Evolutionary conservation across 30 jellyfish, hydroid and myxozoan species (phyloP).

Genomic region (Aurelia sp.): DNA sequence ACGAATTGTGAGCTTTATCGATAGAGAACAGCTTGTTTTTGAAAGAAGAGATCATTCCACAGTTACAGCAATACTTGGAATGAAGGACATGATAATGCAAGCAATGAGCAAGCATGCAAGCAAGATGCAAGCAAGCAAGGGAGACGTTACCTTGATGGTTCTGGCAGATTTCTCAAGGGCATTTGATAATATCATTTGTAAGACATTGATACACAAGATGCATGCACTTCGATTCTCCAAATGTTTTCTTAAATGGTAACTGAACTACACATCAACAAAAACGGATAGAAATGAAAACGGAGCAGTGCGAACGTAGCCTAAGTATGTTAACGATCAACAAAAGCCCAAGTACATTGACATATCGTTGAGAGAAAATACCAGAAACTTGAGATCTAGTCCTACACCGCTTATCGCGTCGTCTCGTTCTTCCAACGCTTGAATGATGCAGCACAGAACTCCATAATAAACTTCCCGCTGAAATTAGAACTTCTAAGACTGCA

Average conservation of each 20-base stretch:
- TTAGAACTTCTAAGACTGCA: slow-evolving; percentile 35
- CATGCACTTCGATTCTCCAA: slow-evolving; percentile 71
- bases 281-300: too few species aligned
- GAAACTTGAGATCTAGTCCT: slow-evolving; percentile 36
- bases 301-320: too few species aligned
- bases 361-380: slow-evolving; percentile 24
- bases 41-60: too few species aligned
- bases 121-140: too few species aligned
- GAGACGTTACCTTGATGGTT: slow-evolving; percentile 71
- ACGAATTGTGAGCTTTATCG: slow-evolving; percentile 29
- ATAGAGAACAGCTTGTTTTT: too few species aligned
- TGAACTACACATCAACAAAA: slow-evolving; percentile 65
- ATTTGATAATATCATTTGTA: slow-evolving; percentile 65
- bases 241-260: slow-evolving; percentile 62
- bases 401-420: slow-evolving; percentile 18
- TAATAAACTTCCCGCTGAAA: slow-evolving; percentile 56
- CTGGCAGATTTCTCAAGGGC: slow-evolving; percentile 81
- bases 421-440: slow-evolving; percentile 20
- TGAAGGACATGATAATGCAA: too few species aligned
- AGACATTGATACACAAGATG: slow-evolving; percentile 59
- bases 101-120: too few species aligned
- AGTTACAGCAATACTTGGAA: too few species aligned
- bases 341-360: too few species aligned
- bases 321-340: too few species aligned
- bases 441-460: too few species aligned